Percentiles rank a stretch among this genome's conserved stretches.
Conservation (phyloP, 2,888 invertebrate species). For the Adineta ricciae region DNA sequence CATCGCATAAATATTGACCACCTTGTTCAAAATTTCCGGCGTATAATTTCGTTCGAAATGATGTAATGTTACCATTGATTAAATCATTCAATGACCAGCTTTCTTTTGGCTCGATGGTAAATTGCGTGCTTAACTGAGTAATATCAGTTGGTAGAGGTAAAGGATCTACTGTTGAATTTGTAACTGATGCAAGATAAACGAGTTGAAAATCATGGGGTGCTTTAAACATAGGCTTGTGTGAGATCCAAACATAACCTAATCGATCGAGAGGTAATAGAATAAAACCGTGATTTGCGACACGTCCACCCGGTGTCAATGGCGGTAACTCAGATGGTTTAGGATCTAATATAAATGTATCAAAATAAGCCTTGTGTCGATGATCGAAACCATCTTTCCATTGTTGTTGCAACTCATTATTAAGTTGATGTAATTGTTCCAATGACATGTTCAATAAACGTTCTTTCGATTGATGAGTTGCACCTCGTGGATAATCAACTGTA, state of each 20-base stretch:
- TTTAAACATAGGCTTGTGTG: neutral
- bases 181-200: neutral
- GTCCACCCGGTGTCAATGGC: neutral
- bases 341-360: neutral
- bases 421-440: slow-evolving; percentile 4
- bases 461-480: neutral
- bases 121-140: neutral
- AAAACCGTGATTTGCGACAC: neutral
- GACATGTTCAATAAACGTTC: neutral
- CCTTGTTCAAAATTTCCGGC: slow-evolving; percentile 2
- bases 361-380: neutral
- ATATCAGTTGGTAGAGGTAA: slow-evolving; percentile 4
- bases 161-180: neutral
- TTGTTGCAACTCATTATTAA: neutral
- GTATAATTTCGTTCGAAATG: neutral
- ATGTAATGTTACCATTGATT: neutral
- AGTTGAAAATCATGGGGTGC: neutral
- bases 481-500: neutral
- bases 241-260: neutral
- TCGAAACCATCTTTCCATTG: neutral
- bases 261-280: neutral
- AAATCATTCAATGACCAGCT: slow-evolving; percentile 2
- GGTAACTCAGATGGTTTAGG: slow-evolving; percentile 12
- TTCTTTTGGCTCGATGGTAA: neutral
- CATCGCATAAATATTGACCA: neutral